Evolutionary conservation across 2,797 vertebrate species (phyloP), one percentile per base, ranked within the genome.

Genomic region (Myripristis murdjan): DNA sequence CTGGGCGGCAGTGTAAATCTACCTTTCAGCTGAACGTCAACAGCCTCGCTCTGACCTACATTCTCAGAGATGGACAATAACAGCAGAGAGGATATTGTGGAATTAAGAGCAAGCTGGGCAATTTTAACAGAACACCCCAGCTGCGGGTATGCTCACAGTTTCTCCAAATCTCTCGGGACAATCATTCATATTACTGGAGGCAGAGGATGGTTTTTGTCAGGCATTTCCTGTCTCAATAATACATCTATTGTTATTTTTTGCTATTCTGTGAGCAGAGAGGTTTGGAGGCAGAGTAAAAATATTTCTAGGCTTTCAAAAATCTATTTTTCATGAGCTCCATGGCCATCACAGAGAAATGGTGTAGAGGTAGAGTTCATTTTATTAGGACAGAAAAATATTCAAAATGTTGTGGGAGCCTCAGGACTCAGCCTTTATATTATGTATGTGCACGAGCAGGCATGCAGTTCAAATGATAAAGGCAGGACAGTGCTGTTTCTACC

Each of bases 31-130:
- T 64, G 63, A 70, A 48, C 58, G 31, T 86, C 87, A 91, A 84
- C 85, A 88, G 64, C 81, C 75, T 84, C 76, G 61, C 69, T 69
- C 75, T 92, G 93, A 94, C 93, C 92, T 87, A 93, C 80, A 92
- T 93, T 89, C 53, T 68, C 69, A 55, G 52, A 70, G 53, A 73
- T 62, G 61, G 81, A 85, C 77, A 87, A 87, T 78, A 88, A 82
- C 79, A 70, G 58, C 49, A 57, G 67, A 62, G 60, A 87, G 83
- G 89, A 91, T 90, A 84, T 82, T 90, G 88, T 80, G 65, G 84
- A 89, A 91, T 91, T 90, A 90, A 80, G 81, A 91, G 85, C 65
- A 83, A 90, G 81, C 85, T 5, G 68, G 73, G 77, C 77, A 85
- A 87, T 89, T 83, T 87, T 75, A 79, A 86, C 73, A 68, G 70